These are phyloP conservation scores for Conopomorpha cramerella DNA, from an alignment of 1,140 invertebrate genomes.

Conservation along the genomic window DNA sequence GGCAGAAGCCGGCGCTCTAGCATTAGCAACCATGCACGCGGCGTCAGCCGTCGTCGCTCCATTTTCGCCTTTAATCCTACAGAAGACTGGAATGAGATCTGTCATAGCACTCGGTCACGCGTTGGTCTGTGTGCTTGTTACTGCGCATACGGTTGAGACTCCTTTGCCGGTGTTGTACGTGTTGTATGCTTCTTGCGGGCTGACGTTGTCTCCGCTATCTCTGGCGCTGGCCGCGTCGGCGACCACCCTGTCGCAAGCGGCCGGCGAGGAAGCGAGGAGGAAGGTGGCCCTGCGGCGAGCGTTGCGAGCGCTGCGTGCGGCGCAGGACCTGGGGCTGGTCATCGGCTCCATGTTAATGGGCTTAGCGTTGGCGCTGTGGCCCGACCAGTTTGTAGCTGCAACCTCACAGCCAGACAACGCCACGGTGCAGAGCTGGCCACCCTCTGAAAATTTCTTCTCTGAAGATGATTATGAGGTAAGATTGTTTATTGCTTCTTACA, in stretches of 20 bases:
- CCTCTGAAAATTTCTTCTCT: slow-evolving; percentile 29
- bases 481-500: no score
- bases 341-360: slow-evolving; percentile 39
- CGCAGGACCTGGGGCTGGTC: slow-evolving; percentile 65
- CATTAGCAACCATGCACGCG: slow-evolving; percentile 53
- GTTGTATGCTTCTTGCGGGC: slow-evolving; percentile 66
- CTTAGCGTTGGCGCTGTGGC: slow-evolving; percentile 34
- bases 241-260: slow-evolving; percentile 41
- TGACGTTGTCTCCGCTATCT: slow-evolving; percentile 61
- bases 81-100: slow-evolving; percentile 31
- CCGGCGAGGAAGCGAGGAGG: slow-evolving; percentile 42
- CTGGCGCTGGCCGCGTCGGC: slow-evolving; percentile 59
- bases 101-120: slow-evolving; percentile 24
- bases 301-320: slow-evolving; percentile 46
- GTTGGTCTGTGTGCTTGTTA: slow-evolving; percentile 25
- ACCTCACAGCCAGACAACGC: slow-evolving; percentile 20
- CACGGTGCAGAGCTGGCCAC: slow-evolving; percentile 24
- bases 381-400: slow-evolving; percentile 15
- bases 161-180: slow-evolving; percentile 53
- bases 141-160: slow-evolving; percentile 29
- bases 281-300: slow-evolving; percentile 40
- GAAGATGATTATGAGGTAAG: slow-evolving; percentile 45
- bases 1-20: slow-evolving; percentile 56
- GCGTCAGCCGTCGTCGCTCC: slow-evolving; percentile 67
- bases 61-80: slow-evolving; percentile 62